Conservation (phyloP, 2,113 vertebrate genomes). For the Centrocercus urophasianus region DNA sequence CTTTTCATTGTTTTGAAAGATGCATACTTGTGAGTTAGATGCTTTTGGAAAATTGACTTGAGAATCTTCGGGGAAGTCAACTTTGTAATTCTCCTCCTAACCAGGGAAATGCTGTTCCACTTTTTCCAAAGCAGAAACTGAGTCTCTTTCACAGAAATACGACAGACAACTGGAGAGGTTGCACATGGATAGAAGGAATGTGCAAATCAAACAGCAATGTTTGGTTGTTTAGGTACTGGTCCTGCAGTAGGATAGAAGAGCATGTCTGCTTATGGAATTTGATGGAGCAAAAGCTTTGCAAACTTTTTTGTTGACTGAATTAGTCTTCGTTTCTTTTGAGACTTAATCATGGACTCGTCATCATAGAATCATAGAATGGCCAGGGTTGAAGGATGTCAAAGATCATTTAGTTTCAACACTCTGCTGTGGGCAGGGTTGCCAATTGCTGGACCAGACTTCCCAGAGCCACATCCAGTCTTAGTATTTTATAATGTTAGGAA, state of each 20-base stretch:
- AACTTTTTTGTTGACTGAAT: neutral
- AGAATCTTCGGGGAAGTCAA: neutral
- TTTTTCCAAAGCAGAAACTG: neutral
- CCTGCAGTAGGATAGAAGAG: neutral
- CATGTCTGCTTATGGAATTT: neutral
- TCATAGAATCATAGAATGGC: too few species aligned
- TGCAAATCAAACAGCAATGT: neutral
- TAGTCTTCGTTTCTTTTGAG: constrained; percentile 3
- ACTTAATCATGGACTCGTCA: neutral
- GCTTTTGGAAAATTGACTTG: neutral
- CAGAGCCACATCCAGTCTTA: neutral
- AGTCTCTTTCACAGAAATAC: neutral
- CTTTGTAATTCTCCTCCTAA: neutral
- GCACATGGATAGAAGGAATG: fast-evolving
- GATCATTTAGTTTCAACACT: too few species aligned
- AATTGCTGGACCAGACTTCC: too few species aligned
- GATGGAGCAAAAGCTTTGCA: neutral
- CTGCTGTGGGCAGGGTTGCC: too few species aligned
- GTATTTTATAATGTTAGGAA: constrained; percentile 6
- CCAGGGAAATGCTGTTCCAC: neutral
- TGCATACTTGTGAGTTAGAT: neutral
- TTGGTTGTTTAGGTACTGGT: neutral
- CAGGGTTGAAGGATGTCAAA: too few species aligned
- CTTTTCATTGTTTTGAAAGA: neutral
- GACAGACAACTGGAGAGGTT: neutral